Conservation (phyloP, 2,797 vertebrate species). For the Sebastiscus tertius region DNA sequence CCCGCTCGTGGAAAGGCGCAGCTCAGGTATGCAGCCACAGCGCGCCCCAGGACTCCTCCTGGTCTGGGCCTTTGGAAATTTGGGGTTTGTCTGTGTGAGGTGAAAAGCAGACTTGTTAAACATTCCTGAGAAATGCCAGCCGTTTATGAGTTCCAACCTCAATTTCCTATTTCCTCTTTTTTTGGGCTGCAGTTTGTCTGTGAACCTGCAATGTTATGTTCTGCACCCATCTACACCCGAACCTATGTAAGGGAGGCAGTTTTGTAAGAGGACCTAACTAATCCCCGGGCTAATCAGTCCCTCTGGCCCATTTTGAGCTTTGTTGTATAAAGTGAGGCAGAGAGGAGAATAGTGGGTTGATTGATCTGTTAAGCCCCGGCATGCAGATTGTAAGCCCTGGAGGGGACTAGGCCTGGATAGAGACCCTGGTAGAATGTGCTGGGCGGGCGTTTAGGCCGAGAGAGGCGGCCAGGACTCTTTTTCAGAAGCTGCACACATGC, state of each 20-base stretch:
- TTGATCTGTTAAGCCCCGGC: conserved; percentile 68
- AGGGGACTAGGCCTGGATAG: conserved; percentile 41
- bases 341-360: conserved; percentile 60
- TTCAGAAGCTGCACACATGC: conserved; percentile 1
- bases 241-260: conserved; percentile 21
- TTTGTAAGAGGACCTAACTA: conserved; percentile 60
- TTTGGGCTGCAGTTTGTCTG: conserved; percentile 26
- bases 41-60: conserved; percentile 32
- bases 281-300: conserved; percentile 65
- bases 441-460: conserved; percentile 21
- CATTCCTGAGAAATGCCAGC: conserved; percentile 60
- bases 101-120: conserved; percentile 47
- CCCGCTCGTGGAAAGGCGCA: conserved; percentile 94
- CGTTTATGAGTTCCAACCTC: conserved; percentile 51
- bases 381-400: conserved; percentile 47
- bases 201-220: conserved; percentile 31
- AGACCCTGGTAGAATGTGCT: conserved; percentile 53
- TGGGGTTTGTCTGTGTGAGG: conserved; percentile 46
- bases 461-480: neutral
- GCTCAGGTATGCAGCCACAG: conserved; percentile 87
- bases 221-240: neutral
- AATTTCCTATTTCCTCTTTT: conserved; percentile 57
- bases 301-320: conserved; percentile 55
- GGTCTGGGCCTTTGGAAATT: conserved; percentile 30
- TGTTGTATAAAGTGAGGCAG: conserved; percentile 53